Evolutionary conservation across 2,888 invertebrate genomes (phyloP).

Genomic region (Caenorhabditis afra): DNA sequence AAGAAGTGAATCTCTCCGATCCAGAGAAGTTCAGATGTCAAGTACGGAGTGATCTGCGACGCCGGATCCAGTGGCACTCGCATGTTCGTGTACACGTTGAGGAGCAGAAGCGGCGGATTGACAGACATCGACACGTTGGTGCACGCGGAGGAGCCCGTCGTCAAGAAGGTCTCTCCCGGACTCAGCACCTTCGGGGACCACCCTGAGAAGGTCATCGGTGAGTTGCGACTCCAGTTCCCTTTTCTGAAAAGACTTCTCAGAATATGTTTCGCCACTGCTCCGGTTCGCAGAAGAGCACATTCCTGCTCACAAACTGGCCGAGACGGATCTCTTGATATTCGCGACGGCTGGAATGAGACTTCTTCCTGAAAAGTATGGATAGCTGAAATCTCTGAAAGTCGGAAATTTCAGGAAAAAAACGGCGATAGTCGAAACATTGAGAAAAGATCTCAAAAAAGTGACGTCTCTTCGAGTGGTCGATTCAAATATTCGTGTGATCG

Average conservation of each 20-base stretch:
- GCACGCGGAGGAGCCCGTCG: constrained; percentile 69
- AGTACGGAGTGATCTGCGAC: constrained; percentile 83
- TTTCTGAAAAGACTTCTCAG: constrained; percentile 43
- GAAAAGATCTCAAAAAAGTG: constrained; percentile 81
- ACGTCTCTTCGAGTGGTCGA: constrained; percentile 81
- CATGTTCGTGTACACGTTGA: constrained; percentile 82
- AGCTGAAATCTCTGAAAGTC: no score
- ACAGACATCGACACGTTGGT: constrained; percentile 81
- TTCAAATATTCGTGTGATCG: constrained; percentile 83
- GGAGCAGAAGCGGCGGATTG: constrained; percentile 77
- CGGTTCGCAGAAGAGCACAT: constrained; percentile 82
- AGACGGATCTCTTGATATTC: constrained; percentile 83
- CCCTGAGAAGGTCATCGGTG: constrained; percentile 74
- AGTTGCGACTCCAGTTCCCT: not conserved
- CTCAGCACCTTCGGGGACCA: constrained; percentile 75
- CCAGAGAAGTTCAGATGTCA: constrained; percentile 22
- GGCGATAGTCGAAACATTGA: constrained; percentile 82
- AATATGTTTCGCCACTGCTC: constrained; percentile 82
- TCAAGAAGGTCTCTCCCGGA: constrained; percentile 78
- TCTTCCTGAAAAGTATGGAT: constrained; percentile 80
- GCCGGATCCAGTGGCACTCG: constrained; percentile 84
- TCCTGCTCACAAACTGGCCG: constrained; percentile 81
- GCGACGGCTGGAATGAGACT: constrained; percentile 84
- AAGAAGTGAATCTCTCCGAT: not conserved
- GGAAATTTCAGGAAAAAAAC: constrained; percentile 79